Conservation (phyloP, 2,797 vertebrate genomes). For the Clarias fuscus region DNA sequence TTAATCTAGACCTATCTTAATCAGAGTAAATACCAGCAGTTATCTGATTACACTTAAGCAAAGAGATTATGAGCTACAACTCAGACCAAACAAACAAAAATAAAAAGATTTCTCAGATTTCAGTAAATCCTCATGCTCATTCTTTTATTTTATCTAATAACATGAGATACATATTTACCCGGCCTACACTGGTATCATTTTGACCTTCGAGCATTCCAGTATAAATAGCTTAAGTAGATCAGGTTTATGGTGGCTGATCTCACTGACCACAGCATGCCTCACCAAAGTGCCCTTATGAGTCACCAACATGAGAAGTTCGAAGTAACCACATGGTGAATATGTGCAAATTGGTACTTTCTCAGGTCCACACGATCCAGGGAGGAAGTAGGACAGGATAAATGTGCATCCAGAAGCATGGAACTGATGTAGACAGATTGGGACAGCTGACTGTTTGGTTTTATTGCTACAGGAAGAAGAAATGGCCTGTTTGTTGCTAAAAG, state of each 20-base stretch:
- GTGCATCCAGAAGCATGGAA: not conserved
- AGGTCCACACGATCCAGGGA: not conserved
- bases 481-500: not conserved
- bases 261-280: slow-evolving; percentile 11
- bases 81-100: not conserved
- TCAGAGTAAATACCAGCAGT: not conserved
- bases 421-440: not conserved
- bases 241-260: not conserved
- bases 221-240: not conserved
- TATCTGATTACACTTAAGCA: not conserved
- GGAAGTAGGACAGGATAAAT: not conserved
- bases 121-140: not conserved
- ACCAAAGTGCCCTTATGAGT: not conserved
- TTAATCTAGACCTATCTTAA: not conserved
- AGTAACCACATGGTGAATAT: not conserved
- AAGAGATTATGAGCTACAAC: not conserved
- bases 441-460: not conserved
- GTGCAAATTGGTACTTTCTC: not conserved
- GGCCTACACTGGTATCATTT: not conserved
- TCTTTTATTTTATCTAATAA: not conserved
- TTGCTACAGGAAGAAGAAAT: slow-evolving; percentile 1
- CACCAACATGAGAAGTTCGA: not conserved
- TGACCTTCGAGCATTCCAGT: not conserved
- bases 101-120: not conserved
- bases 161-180: no score